Conservation (phyloP, 2,888 invertebrate genomes). For the Melanostoma scalare region DNA sequence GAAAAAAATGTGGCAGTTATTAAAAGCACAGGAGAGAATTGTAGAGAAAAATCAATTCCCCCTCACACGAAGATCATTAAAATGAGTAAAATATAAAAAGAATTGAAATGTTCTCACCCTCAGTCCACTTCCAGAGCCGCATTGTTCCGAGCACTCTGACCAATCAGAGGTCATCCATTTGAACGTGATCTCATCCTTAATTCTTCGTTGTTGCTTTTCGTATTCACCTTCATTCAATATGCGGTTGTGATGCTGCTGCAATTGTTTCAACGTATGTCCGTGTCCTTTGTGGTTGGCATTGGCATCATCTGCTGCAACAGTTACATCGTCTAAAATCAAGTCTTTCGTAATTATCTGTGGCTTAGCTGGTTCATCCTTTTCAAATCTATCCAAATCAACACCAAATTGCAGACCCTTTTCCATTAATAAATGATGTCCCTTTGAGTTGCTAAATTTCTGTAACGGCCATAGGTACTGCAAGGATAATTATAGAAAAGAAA, state of each 20-base stretch:
- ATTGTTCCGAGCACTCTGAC: slow-evolving; percentile 93
- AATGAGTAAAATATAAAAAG: slow-evolving; percentile 75
- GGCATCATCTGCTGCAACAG: slow-evolving; percentile 45
- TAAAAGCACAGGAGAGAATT: no score
- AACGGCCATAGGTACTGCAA: slow-evolving; percentile 91
- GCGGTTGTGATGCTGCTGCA: slow-evolving; percentile 42
- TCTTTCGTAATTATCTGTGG: slow-evolving; percentile 75
- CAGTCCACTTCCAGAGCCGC: slow-evolving; percentile 87
- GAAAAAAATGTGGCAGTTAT: no score
- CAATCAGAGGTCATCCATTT: slow-evolving; percentile 92
- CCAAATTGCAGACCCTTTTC: slow-evolving; percentile 82
- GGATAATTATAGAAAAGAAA: slow-evolving; percentile 46
- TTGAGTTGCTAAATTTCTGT: slow-evolving; percentile 88
- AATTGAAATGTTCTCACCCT: slow-evolving; percentile 78
- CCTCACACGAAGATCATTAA: background rate
- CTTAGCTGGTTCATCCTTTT: slow-evolving; percentile 79
- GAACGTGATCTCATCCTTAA: slow-evolving; percentile 84
- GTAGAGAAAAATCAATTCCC: background rate
- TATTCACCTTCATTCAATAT: slow-evolving; percentile 49
- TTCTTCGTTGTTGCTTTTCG: slow-evolving; percentile 59
- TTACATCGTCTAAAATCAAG: slow-evolving; percentile 65
- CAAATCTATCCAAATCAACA: slow-evolving; percentile 80
- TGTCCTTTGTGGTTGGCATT: slow-evolving; percentile 48
- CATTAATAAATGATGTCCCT: slow-evolving; percentile 87
- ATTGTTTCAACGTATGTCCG: slow-evolving; percentile 62